Conservation (phyloP, 2,797 vertebrate genomes). For the Pipistrellus pipistrellus region DNA sequence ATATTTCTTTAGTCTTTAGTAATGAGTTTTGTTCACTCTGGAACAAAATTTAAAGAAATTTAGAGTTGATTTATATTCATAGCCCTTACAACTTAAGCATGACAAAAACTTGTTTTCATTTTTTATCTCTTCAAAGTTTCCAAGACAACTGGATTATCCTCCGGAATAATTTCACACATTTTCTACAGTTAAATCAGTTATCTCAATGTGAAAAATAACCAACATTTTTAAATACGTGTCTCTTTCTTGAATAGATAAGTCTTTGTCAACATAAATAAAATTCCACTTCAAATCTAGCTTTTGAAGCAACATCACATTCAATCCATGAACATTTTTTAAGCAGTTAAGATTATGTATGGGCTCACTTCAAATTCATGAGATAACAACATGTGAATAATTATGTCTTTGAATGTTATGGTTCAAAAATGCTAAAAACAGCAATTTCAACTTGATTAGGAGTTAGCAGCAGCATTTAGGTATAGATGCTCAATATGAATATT, state of each 20-base stretch:
- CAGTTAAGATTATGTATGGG: conserved; percentile 51
- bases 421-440: conserved; percentile 68
- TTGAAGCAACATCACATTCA: conserved; percentile 43
- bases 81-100: conserved; percentile 64
- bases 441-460: conserved; percentile 64
- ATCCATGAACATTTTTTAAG: conserved; percentile 55
- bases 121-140: conserved; percentile 73
- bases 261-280: conserved; percentile 66
- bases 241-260: conserved; percentile 61
- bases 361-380: conserved; percentile 66
- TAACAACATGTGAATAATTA: conserved; percentile 64
- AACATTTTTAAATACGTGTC: conserved; percentile 78
- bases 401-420: conserved; percentile 46
- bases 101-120: conserved; percentile 67
- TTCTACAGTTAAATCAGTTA: conserved; percentile 77
- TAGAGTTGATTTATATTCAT: conserved; percentile 68
- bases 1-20: background rate
- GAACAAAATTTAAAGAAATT: conserved; percentile 57
- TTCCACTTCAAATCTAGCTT: background rate
- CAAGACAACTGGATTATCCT: conserved; percentile 74
- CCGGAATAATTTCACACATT: conserved; percentile 79
- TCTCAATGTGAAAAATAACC: conserved; percentile 82
- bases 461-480: conserved; percentile 59
- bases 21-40: background rate
- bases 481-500: conserved; percentile 70